Evolutionary conservation across 2,888 invertebrate species (phyloP).

Genomic region (Drosophila paramelanica): DNA sequence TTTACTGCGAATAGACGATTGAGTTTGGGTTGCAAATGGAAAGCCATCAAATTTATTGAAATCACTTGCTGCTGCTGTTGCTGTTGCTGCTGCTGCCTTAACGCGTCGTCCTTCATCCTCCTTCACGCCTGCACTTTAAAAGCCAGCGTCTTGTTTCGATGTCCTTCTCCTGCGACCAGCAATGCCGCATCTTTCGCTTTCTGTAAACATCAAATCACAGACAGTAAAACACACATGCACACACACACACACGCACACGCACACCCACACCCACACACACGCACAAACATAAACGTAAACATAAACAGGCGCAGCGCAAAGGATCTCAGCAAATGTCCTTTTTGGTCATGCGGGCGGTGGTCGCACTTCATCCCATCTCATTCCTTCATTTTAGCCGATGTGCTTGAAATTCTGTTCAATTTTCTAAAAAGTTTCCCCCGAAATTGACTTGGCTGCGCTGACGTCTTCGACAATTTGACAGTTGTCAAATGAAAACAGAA

Average conservation of each 20-base stretch:
- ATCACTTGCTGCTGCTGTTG: conserved; percentile 77
- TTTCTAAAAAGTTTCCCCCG: conserved; percentile 69
- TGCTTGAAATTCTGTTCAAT: conserved; percentile 72
- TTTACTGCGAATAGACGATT: conserved; percentile 79
- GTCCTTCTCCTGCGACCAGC: conserved; percentile 16
- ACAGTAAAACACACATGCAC: conserved; percentile 64
- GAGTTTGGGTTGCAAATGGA: conserved; percentile 83
- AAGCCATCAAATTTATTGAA: conserved; percentile 85
- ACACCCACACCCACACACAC: conserved; percentile 20
- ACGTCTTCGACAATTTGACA: conserved; percentile 1
- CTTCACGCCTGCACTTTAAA: conserved; percentile 39
- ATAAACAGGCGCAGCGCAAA: conserved; percentile 63
- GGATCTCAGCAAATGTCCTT: conserved; percentile 67
- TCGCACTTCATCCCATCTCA: conserved; percentile 8
- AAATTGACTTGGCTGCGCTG: conserved; percentile 51
- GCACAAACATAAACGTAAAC: conserved; percentile 75
- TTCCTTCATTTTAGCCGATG: conserved; percentile 48
- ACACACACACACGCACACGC: conserved; percentile 27
- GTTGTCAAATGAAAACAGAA: conserved; percentile 11
- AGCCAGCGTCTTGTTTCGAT: conserved; percentile 37
- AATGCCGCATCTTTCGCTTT: conserved; percentile 71
- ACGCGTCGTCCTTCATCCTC: conserved; percentile 47
- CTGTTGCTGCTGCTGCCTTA: conserved; percentile 43
- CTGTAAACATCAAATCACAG: conserved; percentile 80
- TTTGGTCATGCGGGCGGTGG: conserved; percentile 62